Percentiles rank a stretch among this genome's conserved stretches.
Conservation (phyloP, 1,140 invertebrate genomes). For the Semibalanus balanoides region DNA sequence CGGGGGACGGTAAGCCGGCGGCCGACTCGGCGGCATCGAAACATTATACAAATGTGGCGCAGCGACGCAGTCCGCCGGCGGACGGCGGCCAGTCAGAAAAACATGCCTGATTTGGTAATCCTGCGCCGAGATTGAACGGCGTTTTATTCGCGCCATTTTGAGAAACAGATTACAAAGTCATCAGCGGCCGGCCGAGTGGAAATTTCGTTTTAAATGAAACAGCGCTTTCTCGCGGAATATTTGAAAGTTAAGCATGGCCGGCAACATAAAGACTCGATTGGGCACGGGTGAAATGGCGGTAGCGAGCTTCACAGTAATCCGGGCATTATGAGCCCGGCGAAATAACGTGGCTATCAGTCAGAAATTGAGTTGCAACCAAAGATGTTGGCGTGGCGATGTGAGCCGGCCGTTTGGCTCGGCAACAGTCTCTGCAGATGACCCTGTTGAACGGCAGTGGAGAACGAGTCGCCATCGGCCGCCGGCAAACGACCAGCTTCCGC, state of each 20-base stretch:
- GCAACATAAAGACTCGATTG: background rate
- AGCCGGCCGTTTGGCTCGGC: background rate
- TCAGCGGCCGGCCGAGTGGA: background rate
- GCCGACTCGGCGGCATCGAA: background rate
- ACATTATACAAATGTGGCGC: background rate
- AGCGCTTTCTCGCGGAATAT: background rate
- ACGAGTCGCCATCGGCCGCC: too few relatives aligned
- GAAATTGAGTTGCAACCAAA: background rate
- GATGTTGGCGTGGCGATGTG: background rate
- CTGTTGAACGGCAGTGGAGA: background rate
- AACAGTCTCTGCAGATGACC: background rate
- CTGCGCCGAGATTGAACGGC: background rate
- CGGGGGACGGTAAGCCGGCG: background rate
- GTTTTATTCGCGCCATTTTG: constrained; percentile 2
- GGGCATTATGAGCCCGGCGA: background rate
- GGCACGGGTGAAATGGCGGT: background rate
- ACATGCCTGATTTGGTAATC: background rate
- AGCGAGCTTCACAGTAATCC: background rate
- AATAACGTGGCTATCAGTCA: background rate
- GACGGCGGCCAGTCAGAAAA: background rate
- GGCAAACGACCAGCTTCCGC: too few relatives aligned
- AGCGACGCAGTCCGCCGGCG: too few relatives aligned
- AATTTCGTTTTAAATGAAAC: constrained; percentile 3
- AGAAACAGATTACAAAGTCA: constrained; percentile 1
- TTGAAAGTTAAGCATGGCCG: background rate